phyloP scores from a whole-genome alignment of 2,113 vertebrate genomes.

The Oriolus oriolus region DNA sequence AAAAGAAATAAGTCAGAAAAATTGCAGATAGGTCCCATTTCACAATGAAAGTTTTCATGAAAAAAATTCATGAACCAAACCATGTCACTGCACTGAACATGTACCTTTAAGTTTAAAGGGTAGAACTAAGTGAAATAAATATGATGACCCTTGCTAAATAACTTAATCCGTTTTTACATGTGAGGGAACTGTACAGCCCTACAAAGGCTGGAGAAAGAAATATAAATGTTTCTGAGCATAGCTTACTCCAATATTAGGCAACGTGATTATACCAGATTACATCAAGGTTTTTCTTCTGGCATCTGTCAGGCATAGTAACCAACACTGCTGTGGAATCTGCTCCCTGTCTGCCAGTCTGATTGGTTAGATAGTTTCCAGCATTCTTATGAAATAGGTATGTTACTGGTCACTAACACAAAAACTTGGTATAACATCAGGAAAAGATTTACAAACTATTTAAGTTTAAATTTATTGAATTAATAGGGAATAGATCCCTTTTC shows the following conservation, averaged over 20 bases:
- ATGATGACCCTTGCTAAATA: neutral
- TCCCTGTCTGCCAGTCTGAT: neutral
- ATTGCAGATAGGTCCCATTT: neutral
- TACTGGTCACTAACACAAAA: neutral
- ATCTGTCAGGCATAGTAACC: slow-evolving; percentile 54
- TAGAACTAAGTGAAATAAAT: neutral
- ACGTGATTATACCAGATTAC: slow-evolving; percentile 43
- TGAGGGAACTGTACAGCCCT: neutral
- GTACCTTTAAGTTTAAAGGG: neutral
- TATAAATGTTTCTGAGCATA: neutral
- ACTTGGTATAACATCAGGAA: neutral
- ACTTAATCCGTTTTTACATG: neutral
- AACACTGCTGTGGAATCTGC: neutral
- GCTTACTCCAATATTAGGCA: neutral
- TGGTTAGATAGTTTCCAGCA: neutral
- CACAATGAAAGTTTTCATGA: neutral
- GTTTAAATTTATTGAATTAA: neutral
- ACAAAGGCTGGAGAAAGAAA: neutral
- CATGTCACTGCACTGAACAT: neutral
- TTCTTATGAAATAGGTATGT: neutral
- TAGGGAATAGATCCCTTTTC: neutral
- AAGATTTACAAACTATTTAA: neutral
- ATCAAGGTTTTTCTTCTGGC: slow-evolving; percentile 28
- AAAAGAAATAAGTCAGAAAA: neutral
- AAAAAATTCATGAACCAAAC: neutral